Conservation (phyloP, 1,140 invertebrate species). For the Euura saliciscinereae region DNA sequence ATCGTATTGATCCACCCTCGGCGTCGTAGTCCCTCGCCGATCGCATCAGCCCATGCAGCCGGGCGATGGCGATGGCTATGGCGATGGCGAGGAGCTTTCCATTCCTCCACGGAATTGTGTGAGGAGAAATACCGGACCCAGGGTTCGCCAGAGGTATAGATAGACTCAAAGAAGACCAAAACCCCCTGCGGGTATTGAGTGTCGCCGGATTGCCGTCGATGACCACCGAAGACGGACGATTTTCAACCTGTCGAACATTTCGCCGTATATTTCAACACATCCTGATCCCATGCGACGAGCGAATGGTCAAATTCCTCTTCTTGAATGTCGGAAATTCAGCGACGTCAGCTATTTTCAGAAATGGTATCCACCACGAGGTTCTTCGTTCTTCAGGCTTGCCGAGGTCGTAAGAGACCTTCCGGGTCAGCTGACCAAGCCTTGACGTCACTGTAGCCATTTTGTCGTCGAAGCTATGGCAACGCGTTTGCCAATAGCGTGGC, state of each 20-base stretch:
- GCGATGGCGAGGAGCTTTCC: background rate
- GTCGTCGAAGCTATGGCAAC: constrained; percentile 41
- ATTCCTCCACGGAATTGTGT: background rate
- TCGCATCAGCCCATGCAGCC: background rate
- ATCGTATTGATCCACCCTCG: constrained; percentile 62
- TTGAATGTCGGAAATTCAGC: too few species aligned
- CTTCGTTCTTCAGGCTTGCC: too few species aligned
- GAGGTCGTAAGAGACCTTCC: background rate
- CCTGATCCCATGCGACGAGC: too few species aligned
- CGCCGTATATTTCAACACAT: too few species aligned
- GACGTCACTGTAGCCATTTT: constrained; percentile 36
- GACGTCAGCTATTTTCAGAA: too few species aligned
- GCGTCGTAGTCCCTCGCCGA: constrained; percentile 18
- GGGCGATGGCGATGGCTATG: background rate
- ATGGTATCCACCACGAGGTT: too few species aligned
- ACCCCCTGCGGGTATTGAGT: too few species aligned
- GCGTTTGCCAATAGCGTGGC: constrained; percentile 47
- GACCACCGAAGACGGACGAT: too few species aligned
- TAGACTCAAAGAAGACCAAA: too few species aligned
- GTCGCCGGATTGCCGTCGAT: too few species aligned
- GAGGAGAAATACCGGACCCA: background rate
- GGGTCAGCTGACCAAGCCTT: constrained; percentile 4
- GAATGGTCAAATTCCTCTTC: too few species aligned
- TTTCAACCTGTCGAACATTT: too few species aligned
- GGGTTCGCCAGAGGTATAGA: background rate